Conservation (phyloP, 2,113 vertebrate genomes). For the Albula glossodonta region DNA sequence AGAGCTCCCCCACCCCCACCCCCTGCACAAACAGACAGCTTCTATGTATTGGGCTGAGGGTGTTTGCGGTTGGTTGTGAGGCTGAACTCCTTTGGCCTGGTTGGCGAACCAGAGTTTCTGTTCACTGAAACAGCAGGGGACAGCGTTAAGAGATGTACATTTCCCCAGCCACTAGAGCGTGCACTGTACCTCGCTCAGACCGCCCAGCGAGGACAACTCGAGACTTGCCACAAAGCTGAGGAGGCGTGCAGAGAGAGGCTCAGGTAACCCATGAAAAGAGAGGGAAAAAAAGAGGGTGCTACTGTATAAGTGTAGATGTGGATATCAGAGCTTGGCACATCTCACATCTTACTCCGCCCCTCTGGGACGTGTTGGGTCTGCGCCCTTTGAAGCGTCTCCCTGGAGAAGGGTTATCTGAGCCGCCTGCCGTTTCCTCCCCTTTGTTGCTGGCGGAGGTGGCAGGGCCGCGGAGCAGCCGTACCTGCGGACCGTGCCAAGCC, state of each 20-base stretch:
- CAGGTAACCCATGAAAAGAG: background rate
- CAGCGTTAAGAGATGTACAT: too few relatives aligned
- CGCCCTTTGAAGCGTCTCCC: conserved; percentile 51
- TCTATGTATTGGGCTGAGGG: background rate
- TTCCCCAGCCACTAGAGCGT: too few relatives aligned
- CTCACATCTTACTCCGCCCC: conserved; percentile 23
- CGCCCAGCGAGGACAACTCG: background rate
- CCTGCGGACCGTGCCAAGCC: conserved; percentile 41
- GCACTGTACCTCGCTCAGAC: too few relatives aligned
- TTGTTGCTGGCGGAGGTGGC: conserved; percentile 38
- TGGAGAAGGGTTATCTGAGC: conserved; percentile 51
- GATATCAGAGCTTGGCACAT: conserved; percentile 39
- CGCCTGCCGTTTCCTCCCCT: conserved; percentile 47
- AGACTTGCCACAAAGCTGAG: conserved; percentile 5
- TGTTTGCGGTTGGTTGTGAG: too few relatives aligned
- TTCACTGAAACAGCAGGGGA: too few relatives aligned
- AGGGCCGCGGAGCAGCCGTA: conserved; percentile 42
- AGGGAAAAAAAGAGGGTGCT: conserved; percentile 30
- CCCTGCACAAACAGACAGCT: background rate
- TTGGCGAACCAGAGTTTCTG: too few relatives aligned
- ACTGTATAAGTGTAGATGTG: conserved; percentile 3
- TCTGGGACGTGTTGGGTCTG: conserved; percentile 36
- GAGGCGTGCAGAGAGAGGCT: background rate
- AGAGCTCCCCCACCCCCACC: background rate
- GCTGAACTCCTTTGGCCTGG: too few relatives aligned